Evolutionary conservation across 1,140 invertebrate species (phyloP).

Genomic region (Procambarus virginalis): DNA sequence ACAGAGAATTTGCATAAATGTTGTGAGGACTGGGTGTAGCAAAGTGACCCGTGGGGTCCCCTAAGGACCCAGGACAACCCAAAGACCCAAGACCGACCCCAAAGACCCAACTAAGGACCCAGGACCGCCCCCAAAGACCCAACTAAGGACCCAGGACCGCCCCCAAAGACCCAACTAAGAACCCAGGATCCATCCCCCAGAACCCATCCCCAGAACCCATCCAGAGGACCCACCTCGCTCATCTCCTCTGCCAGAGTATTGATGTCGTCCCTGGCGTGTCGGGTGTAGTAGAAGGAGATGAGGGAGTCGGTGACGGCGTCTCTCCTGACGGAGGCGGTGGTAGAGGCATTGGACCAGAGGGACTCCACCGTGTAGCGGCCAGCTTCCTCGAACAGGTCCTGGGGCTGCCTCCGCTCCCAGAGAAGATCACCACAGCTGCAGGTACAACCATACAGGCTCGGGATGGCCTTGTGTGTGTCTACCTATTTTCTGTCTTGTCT

Average conservation of each 20-base stretch:
- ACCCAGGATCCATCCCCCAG: too few relatives aligned
- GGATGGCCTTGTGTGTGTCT: too few relatives aligned
- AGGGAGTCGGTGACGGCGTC: not conserved
- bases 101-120: too few relatives aligned
- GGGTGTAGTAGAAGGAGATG: constrained; percentile 23
- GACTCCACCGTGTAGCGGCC: constrained; percentile 31
- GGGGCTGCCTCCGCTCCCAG: constrained; percentile 7
- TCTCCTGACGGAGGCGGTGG: not conserved
- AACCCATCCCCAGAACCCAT: not conserved
- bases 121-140: too few relatives aligned
- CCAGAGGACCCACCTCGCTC: constrained; percentile 30
- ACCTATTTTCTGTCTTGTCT: too few relatives aligned
- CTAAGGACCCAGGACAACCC: too few relatives aligned
- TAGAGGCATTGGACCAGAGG: constrained; percentile 36
- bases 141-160: too few relatives aligned
- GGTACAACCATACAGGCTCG: not conserved
- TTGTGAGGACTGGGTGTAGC: too few relatives aligned
- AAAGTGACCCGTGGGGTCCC: too few relatives aligned
- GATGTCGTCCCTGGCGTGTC: constrained; percentile 19
- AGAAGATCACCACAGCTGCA: constrained; percentile 25
- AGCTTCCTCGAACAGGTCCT: constrained; percentile 20
- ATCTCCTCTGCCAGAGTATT: constrained; percentile 39
- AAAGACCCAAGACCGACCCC: too few relatives aligned
- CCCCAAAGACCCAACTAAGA: too few relatives aligned
- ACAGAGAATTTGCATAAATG: too few relatives aligned